Percentiles rank a stretch among this genome's conserved stretches.
Conservation (phyloP, 2,888 invertebrate genomes). For the Drosophila mercatorum region DNA sequence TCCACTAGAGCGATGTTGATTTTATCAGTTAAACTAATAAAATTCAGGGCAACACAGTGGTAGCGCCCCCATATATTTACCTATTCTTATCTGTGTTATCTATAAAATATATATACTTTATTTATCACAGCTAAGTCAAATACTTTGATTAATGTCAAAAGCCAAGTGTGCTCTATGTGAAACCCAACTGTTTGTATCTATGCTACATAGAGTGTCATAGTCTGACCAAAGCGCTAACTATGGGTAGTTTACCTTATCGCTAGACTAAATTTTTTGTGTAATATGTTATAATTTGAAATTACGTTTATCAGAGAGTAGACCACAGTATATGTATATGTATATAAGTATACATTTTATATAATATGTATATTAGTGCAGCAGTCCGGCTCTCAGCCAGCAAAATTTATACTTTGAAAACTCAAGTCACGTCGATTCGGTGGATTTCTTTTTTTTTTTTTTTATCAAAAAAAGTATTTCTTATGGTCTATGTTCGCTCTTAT, state of each 20-base stretch:
- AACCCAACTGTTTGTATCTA: constrained; percentile 13
- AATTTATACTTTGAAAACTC: background rate
- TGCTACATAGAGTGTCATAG: constrained; percentile 3
- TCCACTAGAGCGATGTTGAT: too few relatives aligned
- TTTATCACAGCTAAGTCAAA: constrained; percentile 49
- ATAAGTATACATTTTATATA: background rate
- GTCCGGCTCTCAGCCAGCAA: background rate
- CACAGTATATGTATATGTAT: background rate
- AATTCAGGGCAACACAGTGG: constrained; percentile 19
- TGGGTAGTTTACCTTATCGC: constrained; percentile 19
- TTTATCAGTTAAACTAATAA: constrained; percentile 6
- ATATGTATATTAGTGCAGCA: background rate
- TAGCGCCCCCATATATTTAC: constrained; percentile 24
- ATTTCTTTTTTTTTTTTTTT: constrained; percentile 2
- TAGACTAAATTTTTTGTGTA: constrained; percentile 5
- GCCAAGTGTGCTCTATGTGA: constrained; percentile 22
- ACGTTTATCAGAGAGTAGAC: constrained; percentile 8
- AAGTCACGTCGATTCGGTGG: background rate
- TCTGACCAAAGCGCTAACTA: background rate
- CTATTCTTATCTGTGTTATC: constrained; percentile 25
- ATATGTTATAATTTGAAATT: constrained; percentile 23
- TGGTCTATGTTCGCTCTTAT: constrained; percentile 20
- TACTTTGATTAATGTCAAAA: constrained; percentile 42
- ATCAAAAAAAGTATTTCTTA: constrained; percentile 16
- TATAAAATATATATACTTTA: constrained; percentile 12